A percentile compares a stretch with the other conserved stretches of the same genome.
These are phyloP conservation scores for Torymus aiolomorphi DNA, from an alignment of 2,888 invertebrate genomes.

Conservation along the genomic window DNA sequence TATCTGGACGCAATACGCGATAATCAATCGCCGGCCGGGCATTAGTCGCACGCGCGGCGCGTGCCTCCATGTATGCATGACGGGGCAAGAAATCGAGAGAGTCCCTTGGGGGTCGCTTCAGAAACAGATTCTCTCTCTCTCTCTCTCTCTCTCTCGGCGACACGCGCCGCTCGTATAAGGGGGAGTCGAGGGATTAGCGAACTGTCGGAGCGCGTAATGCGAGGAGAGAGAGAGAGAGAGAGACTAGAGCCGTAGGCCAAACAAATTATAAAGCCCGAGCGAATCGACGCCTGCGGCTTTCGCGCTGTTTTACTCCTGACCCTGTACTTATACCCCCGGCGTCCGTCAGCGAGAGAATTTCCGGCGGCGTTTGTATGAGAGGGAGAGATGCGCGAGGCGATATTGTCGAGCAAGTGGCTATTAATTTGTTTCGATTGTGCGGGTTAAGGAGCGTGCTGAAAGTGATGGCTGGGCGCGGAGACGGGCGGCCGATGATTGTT, in stretches of 20 bases:
- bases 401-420: slow-evolving; percentile 26
- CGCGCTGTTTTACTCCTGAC: slow-evolving; percentile 34
- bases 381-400: neutral
- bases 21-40: neutral
- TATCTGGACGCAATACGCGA: too few species aligned
- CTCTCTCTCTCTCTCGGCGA: too few species aligned
- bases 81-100: slow-evolving; percentile 29
- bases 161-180: slow-evolving; percentile 65
- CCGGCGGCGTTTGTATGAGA: neutral
- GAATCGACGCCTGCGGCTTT: slow-evolving; percentile 42
- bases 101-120: slow-evolving; percentile 28
- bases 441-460: neutral
- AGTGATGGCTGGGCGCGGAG: too few species aligned
- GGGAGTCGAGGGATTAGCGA: slow-evolving; percentile 68
- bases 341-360: slow-evolving; percentile 29
- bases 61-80: slow-evolving; percentile 41
- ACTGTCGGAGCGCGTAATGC: slow-evolving; percentile 72
- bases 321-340: neutral
- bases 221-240: slow-evolving; percentile 49
- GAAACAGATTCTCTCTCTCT: slow-evolving; percentile 27
- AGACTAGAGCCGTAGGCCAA: slow-evolving; percentile 11
- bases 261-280: slow-evolving; percentile 48
- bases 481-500: too few species aligned
- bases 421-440: slow-evolving; percentile 45
- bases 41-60: neutral